These are phyloP conservation scores for Lophius piscatorius DNA, from an alignment of 2,113 vertebrate genomes.

Conservation along the genomic window DNA sequence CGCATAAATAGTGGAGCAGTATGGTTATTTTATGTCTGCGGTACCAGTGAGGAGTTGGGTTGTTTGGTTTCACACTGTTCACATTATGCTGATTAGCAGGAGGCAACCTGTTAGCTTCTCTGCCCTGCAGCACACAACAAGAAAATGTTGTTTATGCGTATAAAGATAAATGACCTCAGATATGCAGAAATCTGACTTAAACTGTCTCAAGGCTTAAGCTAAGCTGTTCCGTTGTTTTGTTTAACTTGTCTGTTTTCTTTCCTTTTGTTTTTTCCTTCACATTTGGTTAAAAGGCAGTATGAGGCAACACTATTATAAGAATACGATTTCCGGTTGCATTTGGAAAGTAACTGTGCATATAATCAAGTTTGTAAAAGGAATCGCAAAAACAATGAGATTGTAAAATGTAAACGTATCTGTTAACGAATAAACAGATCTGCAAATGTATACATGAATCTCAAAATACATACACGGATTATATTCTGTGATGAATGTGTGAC, in stretches of 20 bases:
- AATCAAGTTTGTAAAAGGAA: too few species aligned
- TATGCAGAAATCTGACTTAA: conserved; percentile 13
- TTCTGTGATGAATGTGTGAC: too few species aligned
- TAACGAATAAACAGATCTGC: too few species aligned
- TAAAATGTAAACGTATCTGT: too few species aligned
- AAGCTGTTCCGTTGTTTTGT: neutral
- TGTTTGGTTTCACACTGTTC: conserved; percentile 43
- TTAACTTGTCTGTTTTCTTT: too few species aligned
- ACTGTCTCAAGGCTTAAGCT: conserved; percentile 14
- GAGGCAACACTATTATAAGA: too few species aligned
- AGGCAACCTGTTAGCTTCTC: conserved; percentile 28
- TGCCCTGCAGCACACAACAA: conserved; percentile 17
- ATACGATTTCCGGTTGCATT: too few species aligned
- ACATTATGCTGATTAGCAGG: conserved; percentile 58
- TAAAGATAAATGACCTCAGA: conserved; percentile 33
- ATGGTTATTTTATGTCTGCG: conserved; percentile 49
- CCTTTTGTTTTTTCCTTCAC: conserved; percentile 1
- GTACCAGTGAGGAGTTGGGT: conserved; percentile 41
- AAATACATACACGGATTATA: too few species aligned
- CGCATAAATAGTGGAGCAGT: conserved; percentile 38
- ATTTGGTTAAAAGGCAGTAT: too few species aligned
- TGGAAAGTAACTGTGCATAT: too few species aligned
- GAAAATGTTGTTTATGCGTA: conserved; percentile 35
- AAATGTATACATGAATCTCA: too few species aligned
- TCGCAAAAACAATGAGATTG: too few species aligned